Evolutionary conservation across 2,797 vertebrate species (phyloP).

Genomic region (Selene dorsalis): DNA sequence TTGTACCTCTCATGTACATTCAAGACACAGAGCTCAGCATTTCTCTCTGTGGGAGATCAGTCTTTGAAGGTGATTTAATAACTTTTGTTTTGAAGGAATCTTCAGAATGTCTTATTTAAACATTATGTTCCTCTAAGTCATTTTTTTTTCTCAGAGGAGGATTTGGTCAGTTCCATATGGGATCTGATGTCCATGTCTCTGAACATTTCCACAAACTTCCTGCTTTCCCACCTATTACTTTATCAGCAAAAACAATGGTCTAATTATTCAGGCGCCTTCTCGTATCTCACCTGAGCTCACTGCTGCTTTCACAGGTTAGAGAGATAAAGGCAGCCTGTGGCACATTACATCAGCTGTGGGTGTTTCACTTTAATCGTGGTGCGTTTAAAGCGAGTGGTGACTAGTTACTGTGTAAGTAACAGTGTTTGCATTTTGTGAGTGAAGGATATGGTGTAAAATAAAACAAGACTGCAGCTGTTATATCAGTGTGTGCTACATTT

Average conservation of each 20-base stretch:
- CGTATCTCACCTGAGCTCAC: background rate
- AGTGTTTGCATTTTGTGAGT: background rate
- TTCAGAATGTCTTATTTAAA: background rate
- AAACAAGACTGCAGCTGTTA: background rate
- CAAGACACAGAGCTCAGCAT: background rate
- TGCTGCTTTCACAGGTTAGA: background rate
- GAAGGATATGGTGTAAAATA: background rate
- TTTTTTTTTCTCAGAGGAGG: background rate
- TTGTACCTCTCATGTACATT: conserved; percentile 7
- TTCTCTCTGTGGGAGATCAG: background rate
- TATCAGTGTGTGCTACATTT: background rate
- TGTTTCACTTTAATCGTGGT: background rate
- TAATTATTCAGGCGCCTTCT: background rate
- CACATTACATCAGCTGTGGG: background rate
- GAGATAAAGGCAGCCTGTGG: background rate
- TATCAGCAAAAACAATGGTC: background rate
- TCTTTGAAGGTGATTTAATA: background rate
- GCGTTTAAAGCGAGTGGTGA: background rate
- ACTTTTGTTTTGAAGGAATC: background rate
- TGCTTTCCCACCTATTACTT: background rate
- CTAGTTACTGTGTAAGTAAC: background rate
- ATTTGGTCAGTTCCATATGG: background rate
- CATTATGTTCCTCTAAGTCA: background rate
- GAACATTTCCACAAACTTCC: background rate
- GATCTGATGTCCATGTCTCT: background rate